These are phyloP conservation scores for Loxodonta africana DNA, from an alignment of 2,113 vertebrate species.

Conservation along the genomic window DNA sequence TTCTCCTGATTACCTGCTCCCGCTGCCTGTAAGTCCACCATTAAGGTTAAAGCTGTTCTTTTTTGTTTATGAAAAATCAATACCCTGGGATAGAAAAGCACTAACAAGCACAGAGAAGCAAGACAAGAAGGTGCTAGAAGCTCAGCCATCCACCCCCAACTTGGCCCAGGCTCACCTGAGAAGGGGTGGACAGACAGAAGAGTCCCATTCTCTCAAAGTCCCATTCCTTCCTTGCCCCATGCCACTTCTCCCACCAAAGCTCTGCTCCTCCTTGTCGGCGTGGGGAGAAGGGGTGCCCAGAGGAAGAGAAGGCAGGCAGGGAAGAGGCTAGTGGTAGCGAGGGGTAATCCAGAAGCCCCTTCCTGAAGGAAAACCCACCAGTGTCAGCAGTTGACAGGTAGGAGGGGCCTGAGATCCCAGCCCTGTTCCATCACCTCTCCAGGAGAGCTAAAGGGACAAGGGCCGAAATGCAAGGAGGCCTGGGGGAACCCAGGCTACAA, in stretches of 20 bases:
- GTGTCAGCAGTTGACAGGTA: not conserved
- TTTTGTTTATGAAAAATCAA: not conserved
- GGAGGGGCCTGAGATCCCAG: not conserved
- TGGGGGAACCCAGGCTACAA: not conserved
- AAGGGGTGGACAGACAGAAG: not conserved
- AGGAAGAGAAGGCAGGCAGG: not conserved
- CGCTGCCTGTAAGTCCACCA: not conserved
- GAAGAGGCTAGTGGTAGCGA: not conserved
- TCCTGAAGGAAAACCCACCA: conserved; percentile 8
- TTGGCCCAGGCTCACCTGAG: not conserved
- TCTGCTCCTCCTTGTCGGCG: not conserved
- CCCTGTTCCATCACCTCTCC: not conserved
- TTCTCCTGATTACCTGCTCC: not conserved
- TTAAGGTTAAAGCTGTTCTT: not conserved
- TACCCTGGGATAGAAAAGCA: not conserved
- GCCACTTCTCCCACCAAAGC: not conserved
- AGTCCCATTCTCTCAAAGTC: not conserved
- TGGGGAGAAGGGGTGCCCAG: not conserved
- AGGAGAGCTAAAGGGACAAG: not conserved
- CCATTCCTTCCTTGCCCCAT: not conserved
- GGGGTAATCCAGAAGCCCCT: not conserved
- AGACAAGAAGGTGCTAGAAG: not conserved
- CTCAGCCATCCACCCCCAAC: not conserved
- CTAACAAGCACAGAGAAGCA: not conserved
- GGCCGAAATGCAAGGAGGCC: not conserved